A percentile compares a stretch with the other conserved stretches of the same genome.
These are phyloP conservation scores for Siniperca knerii DNA, from an alignment of 2,113 vertebrate genomes.

Conservation along the genomic window DNA sequence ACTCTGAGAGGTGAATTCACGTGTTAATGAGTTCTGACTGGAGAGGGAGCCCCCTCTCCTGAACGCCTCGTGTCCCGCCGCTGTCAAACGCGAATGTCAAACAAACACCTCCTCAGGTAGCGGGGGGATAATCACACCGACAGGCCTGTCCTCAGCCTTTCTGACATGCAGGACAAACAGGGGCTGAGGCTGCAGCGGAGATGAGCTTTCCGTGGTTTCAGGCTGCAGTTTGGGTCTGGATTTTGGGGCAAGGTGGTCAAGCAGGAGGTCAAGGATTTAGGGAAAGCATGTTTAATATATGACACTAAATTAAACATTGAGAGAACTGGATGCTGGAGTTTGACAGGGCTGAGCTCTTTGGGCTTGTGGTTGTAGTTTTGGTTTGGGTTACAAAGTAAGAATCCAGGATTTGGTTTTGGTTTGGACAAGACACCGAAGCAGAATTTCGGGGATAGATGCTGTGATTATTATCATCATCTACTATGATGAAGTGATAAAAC, in stretches of 20 bases:
- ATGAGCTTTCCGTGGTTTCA: neutral
- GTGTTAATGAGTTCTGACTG: slow-evolving; percentile 88
- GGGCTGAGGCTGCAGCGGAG: slow-evolving; percentile 4
- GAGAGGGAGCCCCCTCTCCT: slow-evolving; percentile 79
- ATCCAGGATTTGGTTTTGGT: slow-evolving; percentile 45
- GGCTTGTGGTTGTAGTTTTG: slow-evolving; percentile 29
- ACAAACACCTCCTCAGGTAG: slow-evolving; percentile 91
- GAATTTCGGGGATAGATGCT: neutral
- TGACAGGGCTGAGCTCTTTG: slow-evolving; percentile 13
- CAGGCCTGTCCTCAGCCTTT: slow-evolving; percentile 87
- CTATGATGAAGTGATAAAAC: slow-evolving; percentile 53
- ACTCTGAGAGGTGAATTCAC: slow-evolving; percentile 83
- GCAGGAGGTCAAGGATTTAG: slow-evolving; percentile 21
- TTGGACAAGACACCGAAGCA: slow-evolving; percentile 17
- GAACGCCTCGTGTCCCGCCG: slow-evolving; percentile 82
- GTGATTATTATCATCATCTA: slow-evolving; percentile 38
- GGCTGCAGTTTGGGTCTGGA: slow-evolving; percentile 11
- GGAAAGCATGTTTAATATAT: neutral
- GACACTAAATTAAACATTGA: neutral
- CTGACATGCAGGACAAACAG: slow-evolving; percentile 69
- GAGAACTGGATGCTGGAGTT: neutral
- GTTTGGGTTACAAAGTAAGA: slow-evolving; percentile 31
- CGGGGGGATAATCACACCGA: slow-evolving; percentile 87
- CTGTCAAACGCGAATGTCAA: slow-evolving; percentile 89
- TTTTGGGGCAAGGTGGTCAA: slow-evolving; percentile 40